A percentile compares a stretch with the other conserved stretches of the same genome.
phyloP scores from a whole-genome alignment of 1,140 invertebrate genomes.

The Rhyzopertha dominica region DNA sequence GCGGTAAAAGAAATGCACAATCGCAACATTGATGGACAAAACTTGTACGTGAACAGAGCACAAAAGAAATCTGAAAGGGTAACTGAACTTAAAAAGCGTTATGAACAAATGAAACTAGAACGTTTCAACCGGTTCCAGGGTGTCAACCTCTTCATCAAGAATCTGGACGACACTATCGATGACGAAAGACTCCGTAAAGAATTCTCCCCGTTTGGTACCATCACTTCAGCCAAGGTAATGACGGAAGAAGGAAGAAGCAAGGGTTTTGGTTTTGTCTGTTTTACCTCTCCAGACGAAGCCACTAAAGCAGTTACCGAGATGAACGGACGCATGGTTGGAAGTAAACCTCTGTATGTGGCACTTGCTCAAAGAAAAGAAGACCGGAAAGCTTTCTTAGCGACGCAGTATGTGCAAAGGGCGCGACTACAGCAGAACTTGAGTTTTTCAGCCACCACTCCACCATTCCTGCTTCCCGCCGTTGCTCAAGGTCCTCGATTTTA shows the following conservation, averaged over 20 bases:
- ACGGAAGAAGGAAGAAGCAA: constrained; percentile 52
- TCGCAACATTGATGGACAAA: constrained; percentile 75
- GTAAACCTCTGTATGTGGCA: constrained; percentile 70
- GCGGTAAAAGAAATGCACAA: constrained; percentile 88
- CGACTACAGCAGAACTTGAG: constrained; percentile 26
- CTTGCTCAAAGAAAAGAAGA: constrained; percentile 71
- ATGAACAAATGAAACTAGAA: constrained; percentile 92
- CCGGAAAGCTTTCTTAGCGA: constrained; percentile 62
- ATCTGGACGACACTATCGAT: constrained; percentile 64
- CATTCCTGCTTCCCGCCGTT: constrained; percentile 36
- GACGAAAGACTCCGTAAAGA: constrained; percentile 62
- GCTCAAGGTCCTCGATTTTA: constrained; percentile 39
- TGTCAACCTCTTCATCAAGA: constrained; percentile 73
- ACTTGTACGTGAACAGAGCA: constrained; percentile 89
- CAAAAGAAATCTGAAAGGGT: constrained; percentile 98
- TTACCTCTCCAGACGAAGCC: constrained; percentile 67
- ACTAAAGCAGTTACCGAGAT: constrained; percentile 71
- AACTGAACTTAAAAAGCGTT: constrained; percentile 91
- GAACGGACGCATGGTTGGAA: constrained; percentile 64
- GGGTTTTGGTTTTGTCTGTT: constrained; percentile 75
- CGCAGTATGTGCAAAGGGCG: constrained; percentile 51
- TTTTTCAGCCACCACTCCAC: constrained; percentile 28
- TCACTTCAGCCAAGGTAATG: constrained; percentile 67
- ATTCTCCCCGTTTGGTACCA: constrained; percentile 62
- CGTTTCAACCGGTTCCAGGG: constrained; percentile 83